phyloP scores from a whole-genome alignment of 2,888 invertebrate species.

The Athripsodes cinereus region DNA sequence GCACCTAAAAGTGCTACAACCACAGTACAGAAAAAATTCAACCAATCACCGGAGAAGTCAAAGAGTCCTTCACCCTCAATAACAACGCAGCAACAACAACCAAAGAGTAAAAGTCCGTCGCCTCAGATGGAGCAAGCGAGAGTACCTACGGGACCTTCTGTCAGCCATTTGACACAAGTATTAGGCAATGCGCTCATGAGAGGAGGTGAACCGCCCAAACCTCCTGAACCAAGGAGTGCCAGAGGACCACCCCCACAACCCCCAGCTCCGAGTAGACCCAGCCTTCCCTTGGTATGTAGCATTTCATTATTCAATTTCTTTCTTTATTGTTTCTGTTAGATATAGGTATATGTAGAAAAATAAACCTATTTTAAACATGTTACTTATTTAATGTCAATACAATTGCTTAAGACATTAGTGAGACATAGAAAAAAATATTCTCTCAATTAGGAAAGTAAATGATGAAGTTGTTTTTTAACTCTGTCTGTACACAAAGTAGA shows the following conservation, averaged over 20 bases:
- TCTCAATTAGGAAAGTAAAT: no score
- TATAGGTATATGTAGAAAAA: neutral
- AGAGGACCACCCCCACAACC: constrained; percentile 81
- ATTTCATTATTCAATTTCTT: no score
- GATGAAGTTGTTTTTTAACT: no score
- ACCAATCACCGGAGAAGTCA: constrained; percentile 33
- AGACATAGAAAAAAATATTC: no score
- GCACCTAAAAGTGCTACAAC: constrained; percentile 3
- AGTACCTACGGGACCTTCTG: constrained; percentile 25
- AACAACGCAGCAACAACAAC: no score
- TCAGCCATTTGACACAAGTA: constrained; percentile 40
- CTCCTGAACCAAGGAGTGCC: constrained; percentile 5
- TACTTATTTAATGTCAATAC: no score
- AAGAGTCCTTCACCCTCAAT: constrained; percentile 40
- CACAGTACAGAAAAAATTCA: constrained; percentile 8
- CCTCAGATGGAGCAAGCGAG: constrained; percentile 3
- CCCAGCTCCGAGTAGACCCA: constrained; percentile 60
- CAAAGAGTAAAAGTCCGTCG: constrained; percentile 3
- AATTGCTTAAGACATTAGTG: no score
- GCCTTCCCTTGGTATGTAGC: constrained; percentile 53
- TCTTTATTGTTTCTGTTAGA: neutral
- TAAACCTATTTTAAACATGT: neutral
- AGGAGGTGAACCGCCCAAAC: constrained; percentile 26
- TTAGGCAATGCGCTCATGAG: constrained; percentile 39
- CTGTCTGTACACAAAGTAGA: no score